phyloP scores from a whole-genome alignment of 2,797 vertebrate species.

The Pagetopsis macropterus region DNA sequence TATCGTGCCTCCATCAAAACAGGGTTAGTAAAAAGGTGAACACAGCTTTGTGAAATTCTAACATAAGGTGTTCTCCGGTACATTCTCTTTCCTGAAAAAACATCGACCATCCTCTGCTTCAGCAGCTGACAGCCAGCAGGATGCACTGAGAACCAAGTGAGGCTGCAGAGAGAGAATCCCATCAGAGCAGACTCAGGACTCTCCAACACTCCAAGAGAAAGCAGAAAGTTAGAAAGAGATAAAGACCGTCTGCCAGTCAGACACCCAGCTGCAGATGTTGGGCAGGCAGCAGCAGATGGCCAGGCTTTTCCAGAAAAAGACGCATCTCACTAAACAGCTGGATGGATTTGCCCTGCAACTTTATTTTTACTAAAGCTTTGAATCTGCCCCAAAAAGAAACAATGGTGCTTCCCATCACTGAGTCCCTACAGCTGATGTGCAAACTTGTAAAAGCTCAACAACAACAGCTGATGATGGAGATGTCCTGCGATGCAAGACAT shows the following conservation, averaged over 20 bases:
- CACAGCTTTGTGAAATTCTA: too few species aligned
- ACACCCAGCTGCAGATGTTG: slow-evolving; percentile 38
- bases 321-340: slow-evolving; percentile 46
- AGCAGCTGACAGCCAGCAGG: slow-evolving; percentile 5
- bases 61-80: too few species aligned
- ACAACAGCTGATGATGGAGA: background rate
- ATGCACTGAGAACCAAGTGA: slow-evolving; percentile 1
- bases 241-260: background rate
- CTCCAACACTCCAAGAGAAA: background rate
- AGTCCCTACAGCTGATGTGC: background rate
- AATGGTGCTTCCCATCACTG: background rate
- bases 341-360: slow-evolving; percentile 25
- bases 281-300: slow-evolving; percentile 40
- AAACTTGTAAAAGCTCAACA: slow-evolving; percentile 11
- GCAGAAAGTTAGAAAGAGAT: slow-evolving; percentile 5
- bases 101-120: too few species aligned
- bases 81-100: too few species aligned
- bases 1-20: too few species aligned
- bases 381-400: slow-evolving; percentile 18
- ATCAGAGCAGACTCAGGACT: background rate
- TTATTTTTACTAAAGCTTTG: background rate
- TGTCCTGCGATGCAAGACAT: background rate
- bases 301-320: slow-evolving; percentile 27
- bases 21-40: too few species aligned
- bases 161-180: background rate